Base-by-base conservation (phyloP, 2,888 invertebrate genomes). In the Rugalucina vietnamica region DNA sequence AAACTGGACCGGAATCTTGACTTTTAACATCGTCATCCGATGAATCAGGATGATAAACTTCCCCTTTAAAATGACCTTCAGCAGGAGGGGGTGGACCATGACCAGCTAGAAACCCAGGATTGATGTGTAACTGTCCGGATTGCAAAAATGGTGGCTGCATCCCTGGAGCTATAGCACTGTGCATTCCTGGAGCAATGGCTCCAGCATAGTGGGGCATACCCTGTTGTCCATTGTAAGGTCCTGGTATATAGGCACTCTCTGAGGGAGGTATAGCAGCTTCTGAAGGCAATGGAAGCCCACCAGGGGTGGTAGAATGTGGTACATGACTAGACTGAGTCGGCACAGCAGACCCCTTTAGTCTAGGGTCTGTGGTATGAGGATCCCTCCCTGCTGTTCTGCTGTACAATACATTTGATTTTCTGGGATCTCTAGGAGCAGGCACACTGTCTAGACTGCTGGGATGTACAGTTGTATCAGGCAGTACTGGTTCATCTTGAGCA, bases 341-440 rank as follows among this genome's bases (percentile, higher is more conserved):
- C 1, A n/a, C 34, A 29, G 60, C 3, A 34, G 27, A n/a, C 34
- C 54, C 39, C n/a, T 34, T 49, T 0, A 79, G 60, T 29, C 85
- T 70, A 21, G 82, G 85, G 70, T 85, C 86, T 29, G 81, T 71
- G 24, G 77, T 73, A 27, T 86, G 70, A 14, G 89, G 89, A 81
- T 89, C 90, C 77, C 83, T 72, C 8, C 80, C 74, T 43, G 76
- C 72, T 54, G 84, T 50, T 0, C 88, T 73, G n/a, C n/a, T n/a
- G n/a, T n/a, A n/a, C n/a, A n/a, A n/a, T n/a, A n/a, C n/a, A n/a
- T n/a, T n/a, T n/a, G n/a, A n/a, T n/a, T n/a, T n/a, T n/a, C n/a
- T n/a, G 1, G 89, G 89, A 60, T 88, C 88, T 76, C 80, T 84
- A 21, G 71, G 37, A 29, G 76, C 79, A 49, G 70, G 70, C 1